Conservation (phyloP, 2,888 invertebrate genomes). For the Drosophila neotestacea region DNA sequence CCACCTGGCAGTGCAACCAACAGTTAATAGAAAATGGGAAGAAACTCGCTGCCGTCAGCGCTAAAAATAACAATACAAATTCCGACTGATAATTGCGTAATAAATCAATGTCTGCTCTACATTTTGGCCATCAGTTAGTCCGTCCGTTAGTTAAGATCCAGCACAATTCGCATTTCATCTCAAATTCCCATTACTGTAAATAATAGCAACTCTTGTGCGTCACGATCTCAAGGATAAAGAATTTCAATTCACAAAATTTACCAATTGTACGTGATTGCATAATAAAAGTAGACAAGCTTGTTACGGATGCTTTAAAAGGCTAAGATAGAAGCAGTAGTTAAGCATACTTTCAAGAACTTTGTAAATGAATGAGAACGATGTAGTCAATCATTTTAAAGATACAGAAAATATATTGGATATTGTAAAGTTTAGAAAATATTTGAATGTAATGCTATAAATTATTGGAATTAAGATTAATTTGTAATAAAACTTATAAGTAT, state of each 20-base stretch:
- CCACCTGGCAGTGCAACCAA: constrained; percentile 10
- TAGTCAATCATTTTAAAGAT: too few species aligned
- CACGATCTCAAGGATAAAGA: constrained; percentile 17
- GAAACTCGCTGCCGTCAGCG: constrained; percentile 18
- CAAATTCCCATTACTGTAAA: constrained; percentile 47
- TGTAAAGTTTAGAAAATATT: too few species aligned
- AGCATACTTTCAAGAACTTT: not conserved
- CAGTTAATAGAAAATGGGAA: constrained; percentile 6
- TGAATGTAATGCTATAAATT: too few species aligned
- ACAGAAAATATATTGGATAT: too few species aligned
- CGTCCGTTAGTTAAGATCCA: constrained; percentile 26
- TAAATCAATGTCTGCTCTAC: constrained; percentile 74
- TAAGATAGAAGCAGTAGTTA: not conserved
- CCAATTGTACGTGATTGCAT: constrained; percentile 4
- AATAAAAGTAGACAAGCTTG: not conserved
- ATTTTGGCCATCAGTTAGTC: constrained; percentile 56
- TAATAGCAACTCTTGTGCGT: constrained; percentile 50
- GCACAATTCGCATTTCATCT: constrained; percentile 27
- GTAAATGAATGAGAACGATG: not conserved
- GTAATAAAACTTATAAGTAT: too few species aligned
- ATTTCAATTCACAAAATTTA: constrained; percentile 8
- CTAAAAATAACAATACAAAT: constrained; percentile 47
- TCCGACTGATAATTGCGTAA: constrained; percentile 59
- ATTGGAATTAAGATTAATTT: too few species aligned
- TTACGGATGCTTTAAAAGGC: not conserved